Percentiles rank a stretch among this genome's conserved stretches.
Evolutionary conservation across 2,888 invertebrate species (phyloP).

Genomic region (Girardia tigrina): DNA sequence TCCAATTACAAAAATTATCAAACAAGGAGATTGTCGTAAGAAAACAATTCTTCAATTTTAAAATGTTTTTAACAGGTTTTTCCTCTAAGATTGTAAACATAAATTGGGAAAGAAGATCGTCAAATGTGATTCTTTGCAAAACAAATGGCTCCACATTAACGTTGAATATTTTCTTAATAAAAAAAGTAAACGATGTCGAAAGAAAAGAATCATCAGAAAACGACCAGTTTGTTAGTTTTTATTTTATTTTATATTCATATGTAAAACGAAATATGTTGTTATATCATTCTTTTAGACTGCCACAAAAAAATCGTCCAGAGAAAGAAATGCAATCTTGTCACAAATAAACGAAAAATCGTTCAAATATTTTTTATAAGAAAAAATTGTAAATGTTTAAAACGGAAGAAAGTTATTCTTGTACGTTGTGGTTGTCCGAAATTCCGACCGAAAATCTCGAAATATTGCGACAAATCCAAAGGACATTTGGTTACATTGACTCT

Average conservation of each 20-base stretch:
- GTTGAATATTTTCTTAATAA: too few species aligned
- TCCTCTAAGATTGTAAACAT: neutral
- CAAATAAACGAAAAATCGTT: neutral
- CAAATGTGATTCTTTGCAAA: neutral
- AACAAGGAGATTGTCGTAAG: constrained; percentile 28
- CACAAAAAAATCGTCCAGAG: neutral
- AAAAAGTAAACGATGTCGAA: too few species aligned
- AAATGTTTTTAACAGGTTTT: neutral
- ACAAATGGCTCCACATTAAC: neutral
- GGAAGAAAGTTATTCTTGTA: neutral
- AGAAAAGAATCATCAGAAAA: too few species aligned
- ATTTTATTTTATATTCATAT: neutral
- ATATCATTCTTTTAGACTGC: constrained; percentile 31
- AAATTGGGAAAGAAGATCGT: neutral
- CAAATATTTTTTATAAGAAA: neutral
- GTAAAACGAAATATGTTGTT: too few species aligned
- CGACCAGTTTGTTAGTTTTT: too few species aligned
- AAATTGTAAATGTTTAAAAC: neutral
- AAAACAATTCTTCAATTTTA: neutral
- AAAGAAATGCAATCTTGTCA: neutral
- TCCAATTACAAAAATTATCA: neutral
- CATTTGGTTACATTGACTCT: constrained; percentile 21
- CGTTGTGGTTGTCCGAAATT: constrained; percentile 24
- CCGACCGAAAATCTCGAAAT: neutral
- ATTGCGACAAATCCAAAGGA: constrained; percentile 27